Conservation (phyloP, 1,140 invertebrate species). For the Cepaea nemoralis region DNA sequence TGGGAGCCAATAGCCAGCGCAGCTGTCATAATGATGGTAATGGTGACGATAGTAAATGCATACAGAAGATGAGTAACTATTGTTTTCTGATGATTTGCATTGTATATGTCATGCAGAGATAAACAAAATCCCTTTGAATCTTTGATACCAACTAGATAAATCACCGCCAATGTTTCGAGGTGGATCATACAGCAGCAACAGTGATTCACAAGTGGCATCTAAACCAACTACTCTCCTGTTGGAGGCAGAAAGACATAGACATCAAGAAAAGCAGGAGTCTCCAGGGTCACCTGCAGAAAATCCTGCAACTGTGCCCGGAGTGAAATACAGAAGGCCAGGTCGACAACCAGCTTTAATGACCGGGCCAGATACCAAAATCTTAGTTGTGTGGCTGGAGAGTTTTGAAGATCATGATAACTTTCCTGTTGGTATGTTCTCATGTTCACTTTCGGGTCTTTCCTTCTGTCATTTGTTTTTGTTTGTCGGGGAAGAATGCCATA, state of each 20-base stretch:
- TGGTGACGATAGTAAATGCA: too few species aligned
- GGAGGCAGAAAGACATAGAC: constrained; percentile 28
- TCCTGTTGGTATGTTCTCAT: constrained; percentile 79
- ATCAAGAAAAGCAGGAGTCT: constrained; percentile 32
- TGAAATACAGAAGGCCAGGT: constrained; percentile 49
- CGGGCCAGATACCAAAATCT: constrained; percentile 80
- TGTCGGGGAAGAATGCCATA: too few species aligned
- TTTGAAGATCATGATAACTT: constrained; percentile 91
- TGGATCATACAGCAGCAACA: constrained; percentile 7
- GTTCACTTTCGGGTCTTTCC: background rate
- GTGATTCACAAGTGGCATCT: background rate
- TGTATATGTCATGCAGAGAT: background rate
- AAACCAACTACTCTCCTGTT: constrained; percentile 38
- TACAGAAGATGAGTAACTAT: too few species aligned
- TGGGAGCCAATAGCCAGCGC: too few species aligned
- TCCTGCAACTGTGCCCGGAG: constrained; percentile 60
- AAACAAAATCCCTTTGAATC: too few species aligned
- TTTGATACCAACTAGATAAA: constrained; percentile 48
- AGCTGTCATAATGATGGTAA: too few species aligned
- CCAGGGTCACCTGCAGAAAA: constrained; percentile 49
- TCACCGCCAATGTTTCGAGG: constrained; percentile 46
- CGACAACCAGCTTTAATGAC: constrained; percentile 59
- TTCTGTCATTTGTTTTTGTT: too few species aligned
- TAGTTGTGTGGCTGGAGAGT: constrained; percentile 95
- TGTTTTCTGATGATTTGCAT: too few species aligned